Evolutionary conservation across 2,113 vertebrate species (phyloP), one percentile per base, ranked within the genome.

Genomic region (Saguinus midas): DNA sequence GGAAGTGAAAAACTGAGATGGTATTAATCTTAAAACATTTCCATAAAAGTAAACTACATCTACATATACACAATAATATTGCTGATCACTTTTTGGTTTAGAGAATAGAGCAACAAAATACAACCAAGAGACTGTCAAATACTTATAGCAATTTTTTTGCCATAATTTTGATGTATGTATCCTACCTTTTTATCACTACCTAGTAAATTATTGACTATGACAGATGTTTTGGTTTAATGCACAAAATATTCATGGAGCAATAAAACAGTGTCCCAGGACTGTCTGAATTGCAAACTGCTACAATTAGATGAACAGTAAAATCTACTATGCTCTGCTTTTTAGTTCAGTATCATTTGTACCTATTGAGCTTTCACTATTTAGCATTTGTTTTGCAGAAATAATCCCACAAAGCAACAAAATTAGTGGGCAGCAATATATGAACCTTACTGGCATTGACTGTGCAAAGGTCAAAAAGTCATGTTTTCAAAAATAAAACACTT

Each of bases 211-310:
- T 11, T 92, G 18, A 32, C 57, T 91, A 23, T 76, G 35, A 95
- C 35, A 88, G 96, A 95, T 73, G 7, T 43, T 58, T 94, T 80
- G 23, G 43, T 90, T 96, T 96, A 97, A 93, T 40, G 61, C 1
- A 91, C 18, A 95, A 16, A 91, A 93, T 95, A 94, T 78, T 96
- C 61, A 27, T 48, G 79, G 37, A 85, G 52, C 86, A 27, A 87
- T 94, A 97, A 97, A 92, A 1, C 4, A 95, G 75, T 68, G 57
- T 86, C 90, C 83, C 81, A 40, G 45, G 93, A 96, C 95, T 90
- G 9, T 73, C 16, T 78, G 23, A 45, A 86, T 58, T 95, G 87
- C 25, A 90, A 97, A 89, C 9, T 89, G 27, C 32, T 95, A 35
- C 32, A 94, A 58, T 97, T 86, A 79, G 55, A 76, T 45, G 94